These are phyloP conservation scores for Grus americana DNA, from an alignment of 2,113 vertebrate species.

Conservation along the genomic window DNA sequence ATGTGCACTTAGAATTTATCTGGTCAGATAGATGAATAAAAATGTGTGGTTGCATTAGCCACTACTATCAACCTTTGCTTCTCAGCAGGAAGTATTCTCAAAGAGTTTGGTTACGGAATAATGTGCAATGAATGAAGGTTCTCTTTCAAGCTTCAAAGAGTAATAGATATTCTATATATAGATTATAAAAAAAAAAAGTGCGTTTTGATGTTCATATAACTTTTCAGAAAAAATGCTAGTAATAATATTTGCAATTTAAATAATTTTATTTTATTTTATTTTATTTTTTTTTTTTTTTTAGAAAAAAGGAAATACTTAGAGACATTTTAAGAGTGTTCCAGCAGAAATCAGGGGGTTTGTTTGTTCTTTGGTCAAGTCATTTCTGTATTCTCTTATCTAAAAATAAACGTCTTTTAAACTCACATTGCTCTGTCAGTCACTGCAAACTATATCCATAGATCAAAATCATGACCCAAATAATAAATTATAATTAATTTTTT, in stretches of 20 bases:
- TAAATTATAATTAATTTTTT: not conserved
- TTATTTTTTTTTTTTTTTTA: too few species aligned
- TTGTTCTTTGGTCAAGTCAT: not conserved
- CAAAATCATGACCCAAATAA: not conserved
- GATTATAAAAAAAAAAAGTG: not conserved
- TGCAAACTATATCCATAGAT: not conserved
- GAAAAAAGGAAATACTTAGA: not conserved
- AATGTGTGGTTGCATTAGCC: not conserved
- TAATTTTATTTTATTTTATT: not conserved
- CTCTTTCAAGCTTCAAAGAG: not conserved
- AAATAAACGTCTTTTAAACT: not conserved
- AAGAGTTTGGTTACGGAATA: not conserved
- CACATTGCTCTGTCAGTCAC: not conserved
- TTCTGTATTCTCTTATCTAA: not conserved
- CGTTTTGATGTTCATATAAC: not conserved
- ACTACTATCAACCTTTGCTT: not conserved
- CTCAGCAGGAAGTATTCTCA: not conserved
- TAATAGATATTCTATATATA: not conserved
- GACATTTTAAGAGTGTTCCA: not conserved
- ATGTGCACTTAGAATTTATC: constrained; percentile 25
- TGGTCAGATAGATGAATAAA: constrained; percentile 37
- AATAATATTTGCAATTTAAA: not conserved
- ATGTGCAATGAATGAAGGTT: not conserved
- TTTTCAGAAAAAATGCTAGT: not conserved
- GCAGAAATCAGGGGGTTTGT: not conserved